A percentile compares a stretch with the other conserved stretches of the same genome.
Evolutionary conservation across 1,140 invertebrate genomes (phyloP).

Genomic region (Calliopsis andreniformis): DNA sequence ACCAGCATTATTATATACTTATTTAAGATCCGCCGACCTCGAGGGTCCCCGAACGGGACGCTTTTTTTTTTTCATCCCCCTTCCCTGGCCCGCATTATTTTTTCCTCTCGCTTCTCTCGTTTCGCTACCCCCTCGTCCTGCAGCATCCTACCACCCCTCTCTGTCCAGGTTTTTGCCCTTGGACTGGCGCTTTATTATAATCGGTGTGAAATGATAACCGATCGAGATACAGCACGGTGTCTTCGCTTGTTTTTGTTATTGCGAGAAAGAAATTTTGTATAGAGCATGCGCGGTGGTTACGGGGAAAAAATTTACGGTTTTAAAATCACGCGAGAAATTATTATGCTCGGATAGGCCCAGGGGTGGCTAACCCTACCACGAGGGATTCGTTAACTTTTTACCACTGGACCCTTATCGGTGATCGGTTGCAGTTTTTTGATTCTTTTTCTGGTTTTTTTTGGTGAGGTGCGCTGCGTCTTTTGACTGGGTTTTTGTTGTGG

Average conservation of each 20-base stretch:
- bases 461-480: neutral
- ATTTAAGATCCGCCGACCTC: conserved; percentile 71
- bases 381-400: conserved; percentile 52
- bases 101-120: conserved; percentile 46
- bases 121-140: conserved; percentile 18
- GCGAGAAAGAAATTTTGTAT: conserved; percentile 67
- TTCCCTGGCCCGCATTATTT: conserved; percentile 57
- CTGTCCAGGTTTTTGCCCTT: neutral
- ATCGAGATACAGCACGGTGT: conserved; percentile 75
- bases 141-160: conserved; percentile 1
- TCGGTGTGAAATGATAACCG: conserved; percentile 82
- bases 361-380: conserved; percentile 5
- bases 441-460: neutral
- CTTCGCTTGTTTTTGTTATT: conserved; percentile 67
- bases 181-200: conserved; percentile 76
- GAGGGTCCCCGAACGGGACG: conserved; percentile 69
- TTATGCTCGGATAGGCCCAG: conserved; percentile 66
- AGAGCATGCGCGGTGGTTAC: conserved; percentile 60
- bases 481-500: no score
- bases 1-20: conserved; percentile 81
- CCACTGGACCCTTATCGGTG: conserved; percentile 36
- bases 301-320: conserved; percentile 81
- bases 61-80: conserved; percentile 35
- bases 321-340: conserved; percentile 82
- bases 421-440: conserved; percentile 14